A percentile compares a stretch with the other conserved stretches of the same genome.
phyloP scores from a whole-genome alignment of 2,113 vertebrate genomes.

The Nesogale talazaci region DNA sequence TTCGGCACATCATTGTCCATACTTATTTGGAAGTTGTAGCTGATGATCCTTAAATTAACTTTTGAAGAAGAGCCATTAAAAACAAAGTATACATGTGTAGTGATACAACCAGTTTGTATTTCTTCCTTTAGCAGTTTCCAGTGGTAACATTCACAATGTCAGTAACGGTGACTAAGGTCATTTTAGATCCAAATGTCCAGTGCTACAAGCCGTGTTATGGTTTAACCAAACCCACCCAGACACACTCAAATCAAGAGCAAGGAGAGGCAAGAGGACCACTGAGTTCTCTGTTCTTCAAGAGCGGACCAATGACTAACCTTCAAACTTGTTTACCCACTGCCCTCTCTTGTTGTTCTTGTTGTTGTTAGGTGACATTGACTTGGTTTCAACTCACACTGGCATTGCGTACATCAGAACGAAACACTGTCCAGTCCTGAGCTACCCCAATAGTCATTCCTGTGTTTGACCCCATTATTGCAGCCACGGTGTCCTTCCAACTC shows the following conservation, averaged over 20 bases:
- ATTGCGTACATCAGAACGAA: no score
- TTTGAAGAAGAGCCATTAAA: slow-evolving; percentile 11
- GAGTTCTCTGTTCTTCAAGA: background rate
- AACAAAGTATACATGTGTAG: slow-evolving; percentile 26
- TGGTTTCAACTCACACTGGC: no score
- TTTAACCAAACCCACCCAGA: background rate
- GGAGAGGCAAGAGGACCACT: background rate
- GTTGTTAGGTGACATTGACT: no score
- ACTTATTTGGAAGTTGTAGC: slow-evolving; percentile 34
- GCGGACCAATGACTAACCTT: background rate
- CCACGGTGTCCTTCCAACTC: no score
- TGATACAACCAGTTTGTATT: background rate
- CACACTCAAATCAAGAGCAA: background rate
- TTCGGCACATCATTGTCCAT: slow-evolving; percentile 29
- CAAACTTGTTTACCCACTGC: background rate
- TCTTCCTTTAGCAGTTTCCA: background rate
- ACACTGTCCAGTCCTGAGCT: no score
- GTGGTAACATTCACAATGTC: background rate
- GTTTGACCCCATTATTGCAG: no score
- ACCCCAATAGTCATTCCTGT: no score
- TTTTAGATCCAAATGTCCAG: background rate
- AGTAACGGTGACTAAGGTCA: background rate
- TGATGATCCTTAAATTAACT: background rate
- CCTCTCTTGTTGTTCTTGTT: no score
- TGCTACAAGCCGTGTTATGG: background rate